These are phyloP conservation scores for Pocillopora grandis DNA, from an alignment of 92 coral and sea anemone genomes.

Conservation along the genomic window DNA sequence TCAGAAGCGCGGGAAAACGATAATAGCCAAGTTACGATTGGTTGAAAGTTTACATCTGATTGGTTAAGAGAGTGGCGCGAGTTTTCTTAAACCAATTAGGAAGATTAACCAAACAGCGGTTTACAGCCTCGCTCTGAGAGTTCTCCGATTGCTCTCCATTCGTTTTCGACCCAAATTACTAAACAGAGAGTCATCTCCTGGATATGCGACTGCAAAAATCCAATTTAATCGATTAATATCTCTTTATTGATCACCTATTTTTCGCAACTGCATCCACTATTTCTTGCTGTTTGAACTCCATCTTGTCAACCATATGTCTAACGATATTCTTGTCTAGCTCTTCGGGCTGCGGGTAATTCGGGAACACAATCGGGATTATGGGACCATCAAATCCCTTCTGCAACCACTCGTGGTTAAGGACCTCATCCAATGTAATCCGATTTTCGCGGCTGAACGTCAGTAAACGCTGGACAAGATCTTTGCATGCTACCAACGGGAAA, in stretches of 20 bases:
- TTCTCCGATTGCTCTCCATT: too few relatives aligned
- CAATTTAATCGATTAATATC: too few relatives aligned
- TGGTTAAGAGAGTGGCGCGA: too few relatives aligned
- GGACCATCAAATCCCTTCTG: constrained; percentile 73
- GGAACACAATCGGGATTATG: constrained; percentile 66
- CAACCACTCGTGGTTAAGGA: constrained; percentile 85
- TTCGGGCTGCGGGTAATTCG: constrained; percentile 73
- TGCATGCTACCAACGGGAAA: constrained; percentile 61
- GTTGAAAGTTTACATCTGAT: too few relatives aligned
- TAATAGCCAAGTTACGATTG: too few relatives aligned
- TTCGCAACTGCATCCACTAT: constrained; percentile 71
- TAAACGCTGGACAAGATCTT: constrained; percentile 76
- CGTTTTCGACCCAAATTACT: too few relatives aligned
- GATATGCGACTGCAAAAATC: too few relatives aligned
- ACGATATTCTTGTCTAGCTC: constrained; percentile 72
- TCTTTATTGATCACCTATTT: constrained; percentile 63
- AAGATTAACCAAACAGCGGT: too few relatives aligned
- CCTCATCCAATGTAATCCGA: constrained; percentile 82
- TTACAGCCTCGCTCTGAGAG: too few relatives aligned
- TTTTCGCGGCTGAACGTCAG: constrained; percentile 85
- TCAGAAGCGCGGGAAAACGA: too few relatives aligned
- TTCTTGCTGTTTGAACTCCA: constrained; percentile 74
- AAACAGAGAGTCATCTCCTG: too few relatives aligned
- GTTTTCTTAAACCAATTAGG: too few relatives aligned
- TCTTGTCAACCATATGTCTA: constrained; percentile 73